phyloP scores from a whole-genome alignment of 1,140 invertebrate genomes.

The Paracyclopina nana region DNA sequence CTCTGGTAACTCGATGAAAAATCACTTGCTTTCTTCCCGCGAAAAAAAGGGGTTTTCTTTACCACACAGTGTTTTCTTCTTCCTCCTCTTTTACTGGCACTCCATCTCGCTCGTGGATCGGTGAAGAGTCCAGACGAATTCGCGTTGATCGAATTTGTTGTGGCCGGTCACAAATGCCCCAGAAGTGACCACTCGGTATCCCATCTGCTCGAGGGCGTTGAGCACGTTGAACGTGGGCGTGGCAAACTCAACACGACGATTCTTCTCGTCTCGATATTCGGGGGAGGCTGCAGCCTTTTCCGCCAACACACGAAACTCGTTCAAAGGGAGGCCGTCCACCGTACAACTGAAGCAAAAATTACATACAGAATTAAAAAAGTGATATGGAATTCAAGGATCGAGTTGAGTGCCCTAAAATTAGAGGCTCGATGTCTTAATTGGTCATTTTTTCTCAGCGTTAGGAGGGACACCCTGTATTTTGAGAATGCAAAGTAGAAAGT shows the following conservation, averaged over 20 bases:
- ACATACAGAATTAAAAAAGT: too few relatives aligned
- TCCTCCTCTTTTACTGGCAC: constrained; percentile 10
- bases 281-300: constrained; percentile 6
- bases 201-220: constrained; percentile 16
- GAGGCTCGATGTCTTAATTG: too few relatives aligned
- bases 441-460: too few relatives aligned
- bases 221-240: constrained; percentile 16
- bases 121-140: constrained; percentile 17
- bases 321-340: constrained; percentile 13
- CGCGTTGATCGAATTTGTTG: constrained; percentile 17
- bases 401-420: too few relatives aligned
- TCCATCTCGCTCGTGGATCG: constrained; percentile 14
- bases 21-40: too few relatives aligned
- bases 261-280: constrained; percentile 13
- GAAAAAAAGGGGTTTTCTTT: too few relatives aligned
- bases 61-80: too few relatives aligned
- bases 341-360: constrained; percentile 2
- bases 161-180: constrained; percentile 16
- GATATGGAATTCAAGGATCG: too few relatives aligned
- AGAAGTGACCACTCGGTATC: constrained; percentile 15
- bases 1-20: too few relatives aligned
- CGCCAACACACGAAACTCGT: constrained; percentile 10
- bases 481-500: too few relatives aligned
- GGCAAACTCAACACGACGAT: constrained; percentile 13
- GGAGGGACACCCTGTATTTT: background rate